Percentiles rank a stretch among this genome's conserved stretches.
These are phyloP conservation scores for Calidris pugnax DNA, from an alignment of 2,113 vertebrate species.

Conservation along the genomic window DNA sequence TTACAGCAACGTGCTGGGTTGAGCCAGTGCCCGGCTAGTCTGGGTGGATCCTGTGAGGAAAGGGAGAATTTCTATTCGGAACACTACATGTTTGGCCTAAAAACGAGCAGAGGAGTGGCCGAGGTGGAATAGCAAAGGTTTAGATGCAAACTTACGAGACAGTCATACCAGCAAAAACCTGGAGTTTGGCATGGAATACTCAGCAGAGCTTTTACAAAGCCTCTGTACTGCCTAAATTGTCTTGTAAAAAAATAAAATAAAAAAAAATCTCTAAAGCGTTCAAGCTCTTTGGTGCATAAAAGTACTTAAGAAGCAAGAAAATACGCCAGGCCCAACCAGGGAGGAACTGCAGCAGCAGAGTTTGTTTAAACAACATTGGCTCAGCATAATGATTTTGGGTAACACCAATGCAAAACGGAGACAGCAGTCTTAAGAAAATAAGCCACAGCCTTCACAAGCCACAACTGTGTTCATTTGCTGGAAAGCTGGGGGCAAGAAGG, in stretches of 20 bases:
- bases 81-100: not conserved
- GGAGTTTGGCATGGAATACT: not conserved
- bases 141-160: fast-evolving
- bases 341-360: fast-evolving
- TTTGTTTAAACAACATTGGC: not conserved
- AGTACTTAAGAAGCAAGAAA: not conserved
- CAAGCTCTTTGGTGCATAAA: not conserved
- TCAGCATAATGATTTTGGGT: not conserved
- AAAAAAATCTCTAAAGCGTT: not conserved
- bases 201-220: not conserved
- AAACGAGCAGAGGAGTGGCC: not conserved
- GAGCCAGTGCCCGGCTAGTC: not conserved
- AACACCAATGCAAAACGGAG: not conserved
- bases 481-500: not conserved
- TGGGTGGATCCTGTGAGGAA: not conserved
- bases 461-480: not conserved
- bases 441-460: not conserved
- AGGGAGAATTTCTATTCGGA: not conserved
- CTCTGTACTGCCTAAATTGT: no score
- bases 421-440: not conserved
- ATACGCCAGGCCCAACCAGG: not conserved
- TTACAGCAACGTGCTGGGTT: not conserved
- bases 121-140: not conserved
- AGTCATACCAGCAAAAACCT: not conserved
- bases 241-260: not conserved